These are phyloP conservation scores for Acleris sparsana DNA, from an alignment of 2,888 invertebrate species.

Conservation along the genomic window DNA sequence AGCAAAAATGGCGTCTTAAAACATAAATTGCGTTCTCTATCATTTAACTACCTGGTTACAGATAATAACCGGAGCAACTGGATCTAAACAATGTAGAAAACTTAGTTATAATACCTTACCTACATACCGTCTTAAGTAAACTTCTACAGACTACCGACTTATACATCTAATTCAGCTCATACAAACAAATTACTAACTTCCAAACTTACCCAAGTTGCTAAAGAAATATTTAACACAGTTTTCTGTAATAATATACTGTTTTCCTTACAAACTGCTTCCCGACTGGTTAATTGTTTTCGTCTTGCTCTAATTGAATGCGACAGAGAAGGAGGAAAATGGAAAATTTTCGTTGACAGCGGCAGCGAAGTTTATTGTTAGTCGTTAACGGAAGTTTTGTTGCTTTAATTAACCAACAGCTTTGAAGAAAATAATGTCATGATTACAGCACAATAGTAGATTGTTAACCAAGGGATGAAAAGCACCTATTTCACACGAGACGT, in stretches of 20 bases:
- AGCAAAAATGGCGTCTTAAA: too few relatives aligned
- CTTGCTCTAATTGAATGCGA: background rate
- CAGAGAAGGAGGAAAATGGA: background rate
- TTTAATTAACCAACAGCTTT: background rate
- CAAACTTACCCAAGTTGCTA: conserved; percentile 5
- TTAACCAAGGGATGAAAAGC: too few relatives aligned
- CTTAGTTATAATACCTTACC: too few relatives aligned
- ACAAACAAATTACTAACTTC: conserved; percentile 20
- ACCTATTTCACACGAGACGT: too few relatives aligned
- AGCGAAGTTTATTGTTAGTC: conserved; percentile 2
- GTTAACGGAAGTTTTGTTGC: conserved; percentile 1
- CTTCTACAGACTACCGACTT: too few relatives aligned
- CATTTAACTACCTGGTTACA: too few relatives aligned
- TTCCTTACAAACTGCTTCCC: background rate
- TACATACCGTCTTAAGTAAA: too few relatives aligned
- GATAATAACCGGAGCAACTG: too few relatives aligned
- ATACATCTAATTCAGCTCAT: background rate
- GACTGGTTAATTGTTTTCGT: background rate
- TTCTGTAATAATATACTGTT: conserved; percentile 5
- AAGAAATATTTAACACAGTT: conserved; percentile 10
- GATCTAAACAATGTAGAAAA: too few relatives aligned
- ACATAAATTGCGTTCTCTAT: too few relatives aligned
- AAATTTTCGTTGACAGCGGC: background rate
- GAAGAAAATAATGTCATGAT: too few relatives aligned
- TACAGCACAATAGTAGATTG: background rate